Base-by-base conservation (phyloP, 2,797 vertebrate species). In the Anguilla marmorata region DNA sequence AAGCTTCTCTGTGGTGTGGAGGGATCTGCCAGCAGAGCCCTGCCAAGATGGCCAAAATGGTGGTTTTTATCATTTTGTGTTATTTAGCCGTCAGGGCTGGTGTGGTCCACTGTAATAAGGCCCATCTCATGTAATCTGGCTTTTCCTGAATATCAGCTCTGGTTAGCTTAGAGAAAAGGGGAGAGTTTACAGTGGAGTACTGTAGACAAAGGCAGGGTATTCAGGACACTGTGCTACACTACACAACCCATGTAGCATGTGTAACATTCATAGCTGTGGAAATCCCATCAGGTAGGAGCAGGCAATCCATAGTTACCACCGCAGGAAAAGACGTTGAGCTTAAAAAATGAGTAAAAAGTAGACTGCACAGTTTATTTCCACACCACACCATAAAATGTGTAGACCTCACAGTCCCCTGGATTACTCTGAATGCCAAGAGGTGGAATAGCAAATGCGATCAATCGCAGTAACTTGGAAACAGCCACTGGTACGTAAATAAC, bases 401-500 rank as follows among this genome's bases (percentile, higher is more conserved):
- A 87, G 60, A 89, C 58, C 74, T 85, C 87, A 89, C 63, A 80
- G 33, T 85, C 86, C 82, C 52, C 79, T 86, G 88, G 50, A 83
- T 88, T 87, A 91, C 86, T 69, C 45, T 85, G 84, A 88, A 90
- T 84, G 74, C 50, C 24, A 48, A 54, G 79, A 89, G 41, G 87
- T 52, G 88, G 84, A 88, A 88, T 89, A 90, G 89, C 85, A 66
- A 69, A 86, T 66, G 63, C 79, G 89, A 90, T 92, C 89, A 90
- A 91, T 93, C 89, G 90, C 87, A 90, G 85, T 91, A 87, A 82
- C 91, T 89, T 90, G 86, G 84, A 90, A 89, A 89, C 88, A 86
- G 74, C 91, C 91, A 90, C 90, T 93, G 93, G 91, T 90, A 94
- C 93, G 92, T 92, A 93, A 93, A 91, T 89, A 85, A 89, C 84